Evolutionary conservation across 2,113 vertebrate species (phyloP).

Genomic region (Orthonyx spaldingii): DNA sequence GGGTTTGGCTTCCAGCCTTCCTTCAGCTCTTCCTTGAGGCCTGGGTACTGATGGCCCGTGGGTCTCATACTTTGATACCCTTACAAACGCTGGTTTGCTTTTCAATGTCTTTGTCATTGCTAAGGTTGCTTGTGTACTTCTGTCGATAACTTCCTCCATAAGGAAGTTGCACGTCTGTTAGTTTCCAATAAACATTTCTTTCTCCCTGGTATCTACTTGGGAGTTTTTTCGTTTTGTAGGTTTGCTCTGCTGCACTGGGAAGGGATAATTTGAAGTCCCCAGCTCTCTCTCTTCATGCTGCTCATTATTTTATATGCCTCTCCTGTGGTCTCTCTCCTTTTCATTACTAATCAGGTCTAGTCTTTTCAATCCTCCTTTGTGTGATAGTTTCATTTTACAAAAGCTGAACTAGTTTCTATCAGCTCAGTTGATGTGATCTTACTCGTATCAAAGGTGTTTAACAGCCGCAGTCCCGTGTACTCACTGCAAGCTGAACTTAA

Average conservation of each 20-base stretch:
- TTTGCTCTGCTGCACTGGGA: not conserved
- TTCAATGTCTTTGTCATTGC: not conserved
- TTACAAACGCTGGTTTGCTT: not conserved
- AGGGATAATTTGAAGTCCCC: not conserved
- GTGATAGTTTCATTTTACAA: not conserved
- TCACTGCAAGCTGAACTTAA: not conserved
- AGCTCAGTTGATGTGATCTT: not conserved
- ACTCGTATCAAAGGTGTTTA: conserved; percentile 12
- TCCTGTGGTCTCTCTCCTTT: conserved; percentile 6
- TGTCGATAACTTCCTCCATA: not conserved
- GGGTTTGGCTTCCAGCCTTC: not conserved
- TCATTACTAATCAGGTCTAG: conserved; percentile 22
- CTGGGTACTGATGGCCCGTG: not conserved
- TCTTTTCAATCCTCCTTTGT: conserved; percentile 28
- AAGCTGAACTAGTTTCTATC: conserved; percentile 24
- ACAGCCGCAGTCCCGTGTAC: not conserved
- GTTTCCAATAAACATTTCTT: not conserved
- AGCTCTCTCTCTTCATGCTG: not conserved
- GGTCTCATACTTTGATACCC: rapidly evolving
- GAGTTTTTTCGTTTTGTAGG: not conserved
- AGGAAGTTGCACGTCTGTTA: not conserved
- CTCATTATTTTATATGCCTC: conserved; percentile 10
- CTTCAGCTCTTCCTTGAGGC: not conserved
- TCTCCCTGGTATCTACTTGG: not conserved
- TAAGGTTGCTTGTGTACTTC: not conserved